Percentiles rank a stretch among this genome's conserved stretches.
Evolutionary conservation across 2,888 invertebrate species (phyloP).

Genomic region (Drosophila robusta): DNA sequence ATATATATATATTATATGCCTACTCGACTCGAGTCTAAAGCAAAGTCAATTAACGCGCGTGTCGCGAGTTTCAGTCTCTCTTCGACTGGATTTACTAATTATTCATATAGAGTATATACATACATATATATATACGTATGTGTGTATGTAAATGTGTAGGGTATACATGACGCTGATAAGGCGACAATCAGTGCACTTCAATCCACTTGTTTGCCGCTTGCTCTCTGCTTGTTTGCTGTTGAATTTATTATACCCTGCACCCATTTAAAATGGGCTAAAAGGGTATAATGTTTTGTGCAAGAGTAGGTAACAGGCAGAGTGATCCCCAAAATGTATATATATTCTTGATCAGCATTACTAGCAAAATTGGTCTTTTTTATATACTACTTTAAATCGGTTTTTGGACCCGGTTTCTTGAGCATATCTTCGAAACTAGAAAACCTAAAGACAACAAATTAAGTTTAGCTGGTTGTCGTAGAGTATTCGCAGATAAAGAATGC

Average conservation of each 20-base stretch:
- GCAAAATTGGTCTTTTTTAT: too few species aligned
- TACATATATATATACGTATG: not conserved
- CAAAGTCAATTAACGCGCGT: slow-evolving; percentile 47
- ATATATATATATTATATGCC: not conserved
- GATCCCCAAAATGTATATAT: too few species aligned
- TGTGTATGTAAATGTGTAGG: not conserved
- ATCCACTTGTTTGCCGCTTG: slow-evolving; percentile 19
- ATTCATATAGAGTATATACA: slow-evolving; percentile 5
- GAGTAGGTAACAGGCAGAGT: too few species aligned
- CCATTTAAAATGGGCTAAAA: not conserved
- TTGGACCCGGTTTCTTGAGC: too few species aligned
- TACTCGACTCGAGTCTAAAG: not conserved
- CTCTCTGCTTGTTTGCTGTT: slow-evolving; percentile 1
- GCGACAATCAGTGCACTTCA: slow-evolving; percentile 52
- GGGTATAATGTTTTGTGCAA: not conserved
- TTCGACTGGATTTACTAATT: slow-evolving; percentile 37
- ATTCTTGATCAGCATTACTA: too few species aligned
- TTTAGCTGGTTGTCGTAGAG: too few species aligned
- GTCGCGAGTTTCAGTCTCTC: slow-evolving; percentile 14
- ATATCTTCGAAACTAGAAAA: too few species aligned
- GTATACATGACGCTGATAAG: slow-evolving; percentile 33
- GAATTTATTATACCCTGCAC: not conserved
- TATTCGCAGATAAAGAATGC: too few species aligned
- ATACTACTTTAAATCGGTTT: too few species aligned
- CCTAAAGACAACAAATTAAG: too few species aligned